Conservation (phyloP, 2,113 vertebrate genomes). For the Irena cyanogastra region DNA sequence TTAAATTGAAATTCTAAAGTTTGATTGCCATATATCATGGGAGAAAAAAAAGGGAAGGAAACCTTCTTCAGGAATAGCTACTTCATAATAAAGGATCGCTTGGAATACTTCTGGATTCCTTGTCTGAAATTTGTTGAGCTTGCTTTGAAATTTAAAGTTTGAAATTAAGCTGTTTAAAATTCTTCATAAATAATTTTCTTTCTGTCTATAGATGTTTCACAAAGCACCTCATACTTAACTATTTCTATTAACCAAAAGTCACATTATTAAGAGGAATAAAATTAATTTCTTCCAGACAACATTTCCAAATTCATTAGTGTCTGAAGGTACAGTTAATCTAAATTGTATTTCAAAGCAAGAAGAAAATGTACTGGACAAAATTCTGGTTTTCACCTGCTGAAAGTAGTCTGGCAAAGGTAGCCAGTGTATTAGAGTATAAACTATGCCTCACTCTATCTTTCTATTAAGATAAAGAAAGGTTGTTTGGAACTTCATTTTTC, state of each 20-base stretch:
- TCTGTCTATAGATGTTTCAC: not conserved
- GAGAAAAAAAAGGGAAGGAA: not conserved
- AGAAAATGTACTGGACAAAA: not conserved
- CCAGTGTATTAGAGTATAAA: not conserved
- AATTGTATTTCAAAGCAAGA: constrained; percentile 2
- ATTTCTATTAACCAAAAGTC: not conserved
- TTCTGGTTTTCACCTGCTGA: not conserved
- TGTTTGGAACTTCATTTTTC: constrained; percentile 3
- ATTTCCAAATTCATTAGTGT: not conserved
- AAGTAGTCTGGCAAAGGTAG: not conserved
- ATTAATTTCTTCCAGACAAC: not conserved
- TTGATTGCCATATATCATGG: not conserved
- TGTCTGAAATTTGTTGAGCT: not conserved
- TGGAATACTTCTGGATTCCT: not conserved
- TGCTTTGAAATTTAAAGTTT: not conserved
- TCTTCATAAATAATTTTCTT: not conserved
- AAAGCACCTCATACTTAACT: not conserved
- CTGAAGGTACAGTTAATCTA: not conserved
- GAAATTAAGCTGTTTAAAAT: not conserved
- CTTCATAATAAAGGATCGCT: not conserved
- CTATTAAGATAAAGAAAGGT: not conserved
- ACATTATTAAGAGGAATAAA: not conserved
- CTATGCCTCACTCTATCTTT: not conserved
- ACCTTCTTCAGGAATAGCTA: not conserved
- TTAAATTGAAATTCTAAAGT: not conserved